These are phyloP conservation scores for Virgularia gustaviana DNA, from an alignment of 92 coral and sea anemone species.

Conservation along the genomic window DNA sequence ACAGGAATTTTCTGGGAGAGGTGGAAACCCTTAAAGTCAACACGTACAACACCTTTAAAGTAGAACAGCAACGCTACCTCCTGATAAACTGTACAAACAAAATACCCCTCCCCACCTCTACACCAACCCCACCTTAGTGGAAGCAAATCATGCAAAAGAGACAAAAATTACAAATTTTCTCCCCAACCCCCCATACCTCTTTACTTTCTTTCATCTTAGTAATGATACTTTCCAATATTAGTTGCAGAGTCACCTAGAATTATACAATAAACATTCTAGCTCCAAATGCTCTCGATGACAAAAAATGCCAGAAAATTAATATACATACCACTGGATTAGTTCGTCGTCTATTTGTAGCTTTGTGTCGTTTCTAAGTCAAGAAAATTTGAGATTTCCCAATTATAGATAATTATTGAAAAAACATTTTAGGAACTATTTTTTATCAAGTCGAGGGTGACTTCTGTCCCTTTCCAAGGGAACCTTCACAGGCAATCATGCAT, in stretches of 20 bases:
- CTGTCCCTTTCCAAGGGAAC: too few species aligned
- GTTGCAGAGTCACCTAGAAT: conserved; percentile 87
- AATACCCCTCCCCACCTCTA: too few species aligned
- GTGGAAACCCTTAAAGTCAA: too few species aligned
- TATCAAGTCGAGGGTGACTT: too few species aligned
- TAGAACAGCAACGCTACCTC: too few species aligned
- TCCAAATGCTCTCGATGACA: background rate
- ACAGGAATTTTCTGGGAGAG: background rate
- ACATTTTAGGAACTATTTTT: too few species aligned
- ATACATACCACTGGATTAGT: conserved; percentile 93
- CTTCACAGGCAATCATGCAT: too few species aligned
- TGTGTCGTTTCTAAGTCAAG: conserved; percentile 86
- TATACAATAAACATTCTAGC: too few species aligned
- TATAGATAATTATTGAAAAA: too few species aligned
- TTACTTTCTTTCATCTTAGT: conserved; percentile 93
- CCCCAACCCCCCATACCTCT: conserved; percentile 65
- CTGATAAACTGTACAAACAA: too few species aligned
- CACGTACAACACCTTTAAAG: too few species aligned
- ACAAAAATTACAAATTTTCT: background rate
- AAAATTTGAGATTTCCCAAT: background rate
- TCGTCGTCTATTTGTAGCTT: conserved; percentile 85
- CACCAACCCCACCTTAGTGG: too few species aligned
- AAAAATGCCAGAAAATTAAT: background rate
- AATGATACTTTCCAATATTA: conserved; percentile 73
- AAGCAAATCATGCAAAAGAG: background rate